Evolutionary conservation across 2,797 vertebrate genomes (phyloP).

Genomic region (Danio tinwini): DNA sequence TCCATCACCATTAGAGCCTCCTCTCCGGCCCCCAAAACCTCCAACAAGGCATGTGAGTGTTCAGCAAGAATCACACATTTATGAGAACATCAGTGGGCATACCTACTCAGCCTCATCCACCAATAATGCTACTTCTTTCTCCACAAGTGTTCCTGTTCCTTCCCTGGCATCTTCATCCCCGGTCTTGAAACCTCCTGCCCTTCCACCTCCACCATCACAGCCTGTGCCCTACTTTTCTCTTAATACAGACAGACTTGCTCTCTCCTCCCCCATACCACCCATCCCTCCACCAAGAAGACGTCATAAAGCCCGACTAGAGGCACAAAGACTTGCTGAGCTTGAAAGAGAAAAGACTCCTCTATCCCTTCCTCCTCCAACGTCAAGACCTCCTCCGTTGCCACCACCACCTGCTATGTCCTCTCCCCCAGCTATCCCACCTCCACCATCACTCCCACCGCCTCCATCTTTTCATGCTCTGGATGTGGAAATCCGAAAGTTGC

Average conservation of each 20-base stretch:
- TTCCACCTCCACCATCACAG: slow-evolving; percentile 76
- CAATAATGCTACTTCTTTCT: slow-evolving; percentile 68
- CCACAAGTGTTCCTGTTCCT: slow-evolving; percentile 69
- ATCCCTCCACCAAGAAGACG: slow-evolving; percentile 66
- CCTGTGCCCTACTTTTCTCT: slow-evolving; percentile 78
- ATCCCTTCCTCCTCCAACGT: slow-evolving; percentile 73
- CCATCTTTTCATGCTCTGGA: slow-evolving; percentile 71
- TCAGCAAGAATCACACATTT: slow-evolving; percentile 78
- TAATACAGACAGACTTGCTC: slow-evolving; percentile 71
- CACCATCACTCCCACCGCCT: slow-evolving; percentile 66
- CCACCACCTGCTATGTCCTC: slow-evolving; percentile 66
- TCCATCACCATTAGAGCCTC: slow-evolving; percentile 74
- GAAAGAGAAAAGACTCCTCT: slow-evolving; percentile 76
- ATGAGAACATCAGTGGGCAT: slow-evolving; percentile 79
- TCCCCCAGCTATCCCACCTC: slow-evolving; percentile 68
- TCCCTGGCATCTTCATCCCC: slow-evolving; percentile 70
- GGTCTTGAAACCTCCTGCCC: slow-evolving; percentile 57
- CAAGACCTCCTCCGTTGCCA: slow-evolving; percentile 71
- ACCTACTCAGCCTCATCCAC: slow-evolving; percentile 53
- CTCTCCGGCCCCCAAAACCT: slow-evolving; percentile 80
- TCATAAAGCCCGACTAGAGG: slow-evolving; percentile 75
- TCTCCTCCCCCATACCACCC: slow-evolving; percentile 70
- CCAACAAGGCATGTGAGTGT: slow-evolving; percentile 76
- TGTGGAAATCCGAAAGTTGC: slow-evolving; percentile 77
- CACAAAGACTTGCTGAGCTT: slow-evolving; percentile 72